Base-by-base conservation (phyloP, 2,797 vertebrate genomes). In the Coccyzus lansbergi region DNA sequence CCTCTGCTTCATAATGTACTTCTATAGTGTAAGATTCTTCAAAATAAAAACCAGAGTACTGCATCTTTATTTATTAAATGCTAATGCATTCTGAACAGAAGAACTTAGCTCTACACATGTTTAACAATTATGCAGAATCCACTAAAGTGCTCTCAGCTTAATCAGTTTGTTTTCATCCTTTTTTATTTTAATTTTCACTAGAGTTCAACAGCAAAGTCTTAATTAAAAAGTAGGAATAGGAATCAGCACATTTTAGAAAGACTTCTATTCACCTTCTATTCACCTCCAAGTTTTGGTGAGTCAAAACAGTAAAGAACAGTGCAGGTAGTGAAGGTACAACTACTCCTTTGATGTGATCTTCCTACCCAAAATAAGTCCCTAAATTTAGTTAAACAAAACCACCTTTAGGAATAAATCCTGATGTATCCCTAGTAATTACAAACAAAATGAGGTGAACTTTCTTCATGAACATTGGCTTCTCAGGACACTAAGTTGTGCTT, bases 11-110 rank as follows among this genome's bases (percentile, higher is more conserved):
- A 63, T 52, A 77, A 59, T 56, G 28, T 76, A 51, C 29, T 79
- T 88, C 65, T 85, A 46, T 79, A 74, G 46, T 42, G 90, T 51
- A 84, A 60, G 26, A 36, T 92, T 92, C 60, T 86, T 92, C 25
- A 78, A 92, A 87, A 83, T 46, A 33, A 80, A 93, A 95, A 85
- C 33, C 40, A 40, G 83, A 86, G 44, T 46, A 10, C 76, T 76
- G 28, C 59, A 79, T 86, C 51, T 81, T 94, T 93, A 90, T 90
- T 95, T 94, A 92, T 94, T 94, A 91, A 95, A 93, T 88, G 86
- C 17, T 94, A 83, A 94, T 93, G 33, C 55, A 69, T 91, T 90
- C 69, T 51, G 86, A 88, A 78, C 29, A 86, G 79, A 72, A 80
- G 87, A 31, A 72, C 15, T 84, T 74, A 85, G 70, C n/a, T 88